Evolutionary conservation across 1,140 invertebrate genomes (phyloP), one percentile per base, ranked within the genome.

Genomic region (Drosophila seguyi): DNA sequence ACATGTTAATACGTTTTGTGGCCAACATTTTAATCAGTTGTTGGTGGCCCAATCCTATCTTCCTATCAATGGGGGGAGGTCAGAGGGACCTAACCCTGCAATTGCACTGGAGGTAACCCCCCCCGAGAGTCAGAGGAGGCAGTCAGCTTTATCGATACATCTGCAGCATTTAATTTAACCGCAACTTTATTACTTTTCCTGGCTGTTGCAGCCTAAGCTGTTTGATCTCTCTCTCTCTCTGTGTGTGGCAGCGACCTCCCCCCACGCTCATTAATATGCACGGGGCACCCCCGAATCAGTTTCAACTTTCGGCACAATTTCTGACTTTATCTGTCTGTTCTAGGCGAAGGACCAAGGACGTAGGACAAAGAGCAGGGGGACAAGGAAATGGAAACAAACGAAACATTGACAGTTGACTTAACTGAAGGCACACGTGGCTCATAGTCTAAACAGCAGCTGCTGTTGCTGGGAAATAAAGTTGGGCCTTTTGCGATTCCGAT

Each of bases 1-100:
- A 88, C 84, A 88, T 90, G 68, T 90, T 88, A 88, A 88, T 88
- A 90, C 77, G 84, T 84, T 88, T 88, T 88, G 84, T 75, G 84
- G 81, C 77, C 68, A 80, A 77, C 72, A 76, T 80, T 88, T 68
- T 88, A 80, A 88, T 88, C 80, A 87, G 76, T 71, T 80, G 55
- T 83, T 71, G 62, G 34, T 41, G 16, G 41, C 31, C 38, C 25
- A 39, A 11, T 16, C 22, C 25, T 5, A 16, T n/a, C 11, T 16
- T 16, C 18, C 41, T 20, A 41, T 57, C 60, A 14, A 63, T 48
- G 27, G 22, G 36, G 22, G 38, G 7, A 6, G 47, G 5, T 0
- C 25, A 25, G 18, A n/a, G n/a, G n/a, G 11, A 1, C 2, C 6
- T 42, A 6, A 18, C 7, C 44, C 14, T 27, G 14, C 8, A 47